phyloP scores from a whole-genome alignment of 2,888 invertebrate species.

The Dryadula phaetusa region DNA sequence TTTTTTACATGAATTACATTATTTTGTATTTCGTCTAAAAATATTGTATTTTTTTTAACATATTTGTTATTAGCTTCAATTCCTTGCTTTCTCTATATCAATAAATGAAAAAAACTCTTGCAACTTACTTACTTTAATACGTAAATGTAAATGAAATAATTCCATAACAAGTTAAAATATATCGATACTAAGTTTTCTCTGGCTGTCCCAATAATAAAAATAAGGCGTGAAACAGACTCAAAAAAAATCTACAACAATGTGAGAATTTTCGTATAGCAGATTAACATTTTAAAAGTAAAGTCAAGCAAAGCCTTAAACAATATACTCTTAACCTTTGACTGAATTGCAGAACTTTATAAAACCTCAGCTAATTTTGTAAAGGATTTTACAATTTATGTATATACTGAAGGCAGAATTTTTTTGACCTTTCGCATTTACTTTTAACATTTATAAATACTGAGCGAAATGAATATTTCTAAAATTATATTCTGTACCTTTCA shows the following conservation, averaged over 20 bases:
- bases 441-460: not conserved
- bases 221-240: no score
- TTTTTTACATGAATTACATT: not conserved
- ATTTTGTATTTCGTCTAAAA: not conserved
- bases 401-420: not conserved
- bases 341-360: constrained; percentile 4
- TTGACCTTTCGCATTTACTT: constrained; percentile 8
- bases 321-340: not conserved
- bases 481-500: constrained; percentile 7
- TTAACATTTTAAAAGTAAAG: not conserved
- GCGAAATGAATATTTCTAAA: constrained; percentile 11
- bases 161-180: no score
- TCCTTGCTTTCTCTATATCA: not conserved
- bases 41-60: no score
- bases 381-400: not conserved
- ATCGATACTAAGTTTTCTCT: no score
- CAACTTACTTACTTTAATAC: no score
- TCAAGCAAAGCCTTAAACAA: not conserved
- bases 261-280: not conserved
- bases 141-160: no score
- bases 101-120: no score
- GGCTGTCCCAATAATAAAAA: no score
- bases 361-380: constrained; percentile 7
- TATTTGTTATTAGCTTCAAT: no score
- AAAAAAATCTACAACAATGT: not conserved